phyloP scores from a whole-genome alignment of 2,113 vertebrate species.

The Tetrax tetrax region DNA sequence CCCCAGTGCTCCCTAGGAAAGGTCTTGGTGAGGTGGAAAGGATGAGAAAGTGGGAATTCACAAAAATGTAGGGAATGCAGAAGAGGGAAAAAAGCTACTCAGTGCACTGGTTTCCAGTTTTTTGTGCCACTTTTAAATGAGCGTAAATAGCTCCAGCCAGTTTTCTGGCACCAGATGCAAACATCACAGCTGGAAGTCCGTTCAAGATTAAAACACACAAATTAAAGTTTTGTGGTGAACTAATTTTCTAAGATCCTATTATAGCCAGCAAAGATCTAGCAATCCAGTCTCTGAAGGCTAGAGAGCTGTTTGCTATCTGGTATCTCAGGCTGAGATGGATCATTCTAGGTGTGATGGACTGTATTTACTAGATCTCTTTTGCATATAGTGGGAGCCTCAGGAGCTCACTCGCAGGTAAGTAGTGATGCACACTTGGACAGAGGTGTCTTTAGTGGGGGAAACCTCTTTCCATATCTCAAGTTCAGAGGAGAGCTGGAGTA shows the following conservation, averaged over 20 bases:
- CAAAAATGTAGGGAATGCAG: not conserved
- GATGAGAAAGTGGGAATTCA: not conserved
- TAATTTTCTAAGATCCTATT: not conserved
- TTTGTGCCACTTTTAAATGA: not conserved
- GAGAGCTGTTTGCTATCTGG: not conserved
- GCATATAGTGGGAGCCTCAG: not conserved
- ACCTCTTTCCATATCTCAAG: not conserved
- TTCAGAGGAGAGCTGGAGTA: not conserved
- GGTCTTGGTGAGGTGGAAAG: not conserved
- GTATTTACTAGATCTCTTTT: not conserved
- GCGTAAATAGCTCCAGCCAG: not conserved
- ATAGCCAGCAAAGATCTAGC: not conserved
- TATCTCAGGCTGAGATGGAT: not conserved
- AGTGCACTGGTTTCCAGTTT: not conserved
- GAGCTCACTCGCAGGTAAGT: not conserved
- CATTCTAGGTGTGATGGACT: too few relatives aligned
- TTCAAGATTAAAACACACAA: not conserved
- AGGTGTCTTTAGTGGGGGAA: accelerated
- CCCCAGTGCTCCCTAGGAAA: not conserved
- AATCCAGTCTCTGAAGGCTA: not conserved
- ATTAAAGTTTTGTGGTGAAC: not conserved
- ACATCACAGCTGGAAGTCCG: not conserved
- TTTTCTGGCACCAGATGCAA: not conserved
- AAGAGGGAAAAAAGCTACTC: not conserved
- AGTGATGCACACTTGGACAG: not conserved